phyloP scores from a whole-genome alignment of 1,140 invertebrate species.

The Littorina saxatilis region DNA sequence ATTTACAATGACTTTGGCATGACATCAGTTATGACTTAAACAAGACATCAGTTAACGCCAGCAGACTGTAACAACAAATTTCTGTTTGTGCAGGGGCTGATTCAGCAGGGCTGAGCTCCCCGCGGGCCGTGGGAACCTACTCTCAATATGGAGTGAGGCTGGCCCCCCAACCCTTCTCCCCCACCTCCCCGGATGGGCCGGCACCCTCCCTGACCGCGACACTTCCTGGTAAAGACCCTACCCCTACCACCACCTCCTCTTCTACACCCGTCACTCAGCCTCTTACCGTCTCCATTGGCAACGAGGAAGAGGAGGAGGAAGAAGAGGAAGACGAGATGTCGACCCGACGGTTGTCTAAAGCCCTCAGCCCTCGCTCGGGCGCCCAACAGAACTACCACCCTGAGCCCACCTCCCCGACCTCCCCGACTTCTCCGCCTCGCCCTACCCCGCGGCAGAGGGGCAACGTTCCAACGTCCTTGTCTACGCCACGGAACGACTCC shows the following conservation, averaged over 20 bases:
- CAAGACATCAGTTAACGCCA: no score
- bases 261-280: neutral
- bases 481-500: neutral
- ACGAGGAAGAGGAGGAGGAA: conserved; percentile 27
- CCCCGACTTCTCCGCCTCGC: conserved; percentile 1
- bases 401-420: neutral
- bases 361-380: conserved; percentile 25
- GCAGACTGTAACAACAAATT: no score
- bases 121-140: neutral
- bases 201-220: neutral
- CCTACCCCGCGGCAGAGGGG: conserved; percentile 15
- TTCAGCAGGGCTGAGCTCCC: neutral
- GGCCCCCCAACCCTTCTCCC: conserved; percentile 20
- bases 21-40: no score
- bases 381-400: neutral
- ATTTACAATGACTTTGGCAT: no score
- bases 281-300: neutral
- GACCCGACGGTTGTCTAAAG: conserved; percentile 19
- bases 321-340: conserved; percentile 29
- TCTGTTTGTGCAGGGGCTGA: conserved; percentile 1
- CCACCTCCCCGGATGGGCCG: neutral
- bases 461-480: neutral
- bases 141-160: conserved; percentile 27
- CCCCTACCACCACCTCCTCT: neutral
- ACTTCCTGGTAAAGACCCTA: neutral